Evolutionary conservation across 1,140 invertebrate species (phyloP).

Genomic region (Agraylea sexmaculata): DNA sequence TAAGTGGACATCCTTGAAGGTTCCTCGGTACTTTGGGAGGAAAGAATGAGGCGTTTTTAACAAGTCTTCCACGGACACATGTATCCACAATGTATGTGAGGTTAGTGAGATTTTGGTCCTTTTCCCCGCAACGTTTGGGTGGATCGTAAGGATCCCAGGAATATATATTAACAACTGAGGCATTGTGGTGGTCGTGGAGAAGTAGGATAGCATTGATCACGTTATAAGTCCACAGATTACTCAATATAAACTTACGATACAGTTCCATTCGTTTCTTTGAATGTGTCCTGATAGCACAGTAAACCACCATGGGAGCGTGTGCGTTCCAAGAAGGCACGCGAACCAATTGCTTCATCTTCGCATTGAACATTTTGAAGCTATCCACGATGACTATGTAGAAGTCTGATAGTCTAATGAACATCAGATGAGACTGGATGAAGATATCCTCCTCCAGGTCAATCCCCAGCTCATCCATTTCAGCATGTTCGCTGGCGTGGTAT

Average conservation of each 20-base stretch:
- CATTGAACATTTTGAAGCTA: slow-evolving; percentile 17
- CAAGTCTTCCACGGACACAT: slow-evolving; percentile 11
- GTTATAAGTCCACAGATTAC: slow-evolving; percentile 16
- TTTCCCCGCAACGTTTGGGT: slow-evolving; percentile 19
- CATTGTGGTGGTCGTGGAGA: slow-evolving; percentile 15
- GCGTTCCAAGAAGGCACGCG: slow-evolving; percentile 19
- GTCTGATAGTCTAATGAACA: slow-evolving; percentile 16
- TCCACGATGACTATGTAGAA: slow-evolving; percentile 19
- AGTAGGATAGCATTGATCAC: slow-evolving; percentile 17
- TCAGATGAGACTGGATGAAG: slow-evolving; percentile 17
- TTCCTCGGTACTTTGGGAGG: slow-evolving; percentile 17
- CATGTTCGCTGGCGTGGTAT: slow-evolving; percentile 2
- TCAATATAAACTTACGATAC: slow-evolving; percentile 16
- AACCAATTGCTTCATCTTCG: slow-evolving; percentile 17
- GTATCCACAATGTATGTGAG: slow-evolving; percentile 10
- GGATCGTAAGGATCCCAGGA: slow-evolving; percentile 21
- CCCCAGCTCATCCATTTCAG: slow-evolving; percentile 13
- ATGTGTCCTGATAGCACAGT: slow-evolving; percentile 5
- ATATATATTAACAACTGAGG: slow-evolving; percentile 14
- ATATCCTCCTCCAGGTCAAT: slow-evolving; percentile 10
- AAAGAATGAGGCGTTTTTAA: slow-evolving; percentile 7
- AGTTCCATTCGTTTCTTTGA: slow-evolving; percentile 12
- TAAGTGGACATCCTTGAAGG: slow-evolving; percentile 17
- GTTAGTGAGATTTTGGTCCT: slow-evolving; percentile 11
- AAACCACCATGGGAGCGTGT: slow-evolving; percentile 15